Conservation (phyloP, 2,113 vertebrate species). For the Chelonoidis abingdonii region DNA sequence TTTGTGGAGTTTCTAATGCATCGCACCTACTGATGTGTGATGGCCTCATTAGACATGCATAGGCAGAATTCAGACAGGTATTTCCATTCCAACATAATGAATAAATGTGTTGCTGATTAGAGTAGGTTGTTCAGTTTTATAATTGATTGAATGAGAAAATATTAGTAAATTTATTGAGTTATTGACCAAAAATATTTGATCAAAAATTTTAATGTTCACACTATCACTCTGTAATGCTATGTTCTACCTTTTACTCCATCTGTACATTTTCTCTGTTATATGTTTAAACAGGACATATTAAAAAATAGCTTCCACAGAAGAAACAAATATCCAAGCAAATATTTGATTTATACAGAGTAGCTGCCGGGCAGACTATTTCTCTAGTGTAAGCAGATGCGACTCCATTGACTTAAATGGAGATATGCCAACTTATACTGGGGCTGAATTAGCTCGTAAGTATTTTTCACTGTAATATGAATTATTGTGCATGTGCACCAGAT, state of each 20-base stretch:
- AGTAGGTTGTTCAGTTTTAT: not conserved
- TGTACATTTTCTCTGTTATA: constrained; percentile 12
- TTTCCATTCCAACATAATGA: constrained; percentile 27
- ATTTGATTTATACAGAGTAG: constrained; percentile 36
- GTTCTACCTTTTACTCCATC: constrained; percentile 31
- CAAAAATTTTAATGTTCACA: constrained; percentile 46
- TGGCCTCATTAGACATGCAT: not conserved
- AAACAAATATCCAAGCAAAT: constrained; percentile 51
- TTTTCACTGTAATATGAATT: constrained; percentile 11
- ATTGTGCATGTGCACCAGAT: not conserved
- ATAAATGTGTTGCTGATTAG: not conserved
- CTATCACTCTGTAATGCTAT: not conserved
- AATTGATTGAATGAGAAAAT: constrained; percentile 32
- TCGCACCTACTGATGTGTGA: fast-evolving
- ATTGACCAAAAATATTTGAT: constrained; percentile 58
- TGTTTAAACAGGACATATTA: constrained; percentile 31
- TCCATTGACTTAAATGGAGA: constrained; percentile 16
- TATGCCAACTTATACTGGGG: not conserved
- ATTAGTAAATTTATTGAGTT: constrained; percentile 33
- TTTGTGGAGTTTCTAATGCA: not conserved
- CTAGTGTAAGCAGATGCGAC: not conserved
- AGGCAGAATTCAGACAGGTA: constrained; percentile 32
- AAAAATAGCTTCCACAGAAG: constrained; percentile 2
- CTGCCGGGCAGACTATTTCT: constrained; percentile 12
- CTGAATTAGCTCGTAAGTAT: not conserved